Evolutionary conservation across 2,888 invertebrate species (phyloP).

Genomic region (Myopa tessellatipennis): DNA sequence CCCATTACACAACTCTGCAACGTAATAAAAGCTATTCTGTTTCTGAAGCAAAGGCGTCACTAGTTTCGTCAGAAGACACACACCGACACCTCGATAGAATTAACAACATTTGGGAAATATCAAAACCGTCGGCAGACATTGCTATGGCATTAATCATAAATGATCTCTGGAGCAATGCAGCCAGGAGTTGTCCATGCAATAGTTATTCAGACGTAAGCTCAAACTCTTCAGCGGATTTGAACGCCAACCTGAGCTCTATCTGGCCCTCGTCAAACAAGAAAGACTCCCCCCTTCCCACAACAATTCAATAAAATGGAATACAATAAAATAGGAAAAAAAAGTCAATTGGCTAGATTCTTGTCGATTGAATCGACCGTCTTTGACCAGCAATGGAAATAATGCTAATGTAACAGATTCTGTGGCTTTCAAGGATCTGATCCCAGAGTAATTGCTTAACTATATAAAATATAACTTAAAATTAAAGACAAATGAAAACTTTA

Average conservation of each 20-base stretch:
- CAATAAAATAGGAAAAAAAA: too few species aligned
- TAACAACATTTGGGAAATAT: constrained; percentile 65
- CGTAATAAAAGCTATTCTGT: constrained; percentile 55
- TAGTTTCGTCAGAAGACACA: constrained; percentile 19
- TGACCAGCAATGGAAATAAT: background rate
- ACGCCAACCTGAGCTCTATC: constrained; percentile 46
- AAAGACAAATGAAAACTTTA: constrained; percentile 40
- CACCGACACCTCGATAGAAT: constrained; percentile 57
- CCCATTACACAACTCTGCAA: constrained; percentile 28
- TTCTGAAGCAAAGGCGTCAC: constrained; percentile 45
- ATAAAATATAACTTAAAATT: constrained; percentile 69
- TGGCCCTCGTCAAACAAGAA: constrained; percentile 45
- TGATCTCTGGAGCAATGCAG: constrained; percentile 61
- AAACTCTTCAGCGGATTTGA: constrained; percentile 51
- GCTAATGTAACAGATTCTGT: constrained; percentile 30
- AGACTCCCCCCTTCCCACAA: constrained; percentile 25
- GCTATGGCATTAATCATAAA: constrained; percentile 56
- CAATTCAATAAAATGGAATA: constrained; percentile 48
- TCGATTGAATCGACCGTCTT: too few species aligned
- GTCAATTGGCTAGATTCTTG: too few species aligned
- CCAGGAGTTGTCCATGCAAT: constrained; percentile 29
- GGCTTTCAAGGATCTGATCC: constrained; percentile 73
- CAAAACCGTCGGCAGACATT: constrained; percentile 46
- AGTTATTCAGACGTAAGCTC: constrained; percentile 57
- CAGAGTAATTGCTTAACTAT: constrained; percentile 74